phyloP scores from a whole-genome alignment of 2,888 invertebrate genomes.

The Diloba caeruleocephala region DNA sequence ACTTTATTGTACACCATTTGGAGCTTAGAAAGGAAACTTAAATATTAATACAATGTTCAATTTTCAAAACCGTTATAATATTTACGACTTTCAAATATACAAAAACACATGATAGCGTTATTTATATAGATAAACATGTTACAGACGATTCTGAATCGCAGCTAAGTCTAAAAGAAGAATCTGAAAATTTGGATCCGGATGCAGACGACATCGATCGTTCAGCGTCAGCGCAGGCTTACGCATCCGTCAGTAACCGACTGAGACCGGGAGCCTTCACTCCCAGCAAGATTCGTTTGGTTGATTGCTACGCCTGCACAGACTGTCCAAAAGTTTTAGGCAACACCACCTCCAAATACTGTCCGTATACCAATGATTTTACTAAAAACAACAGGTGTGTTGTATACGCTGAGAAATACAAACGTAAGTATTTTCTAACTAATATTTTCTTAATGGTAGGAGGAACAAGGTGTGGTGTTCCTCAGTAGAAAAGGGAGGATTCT shows the following conservation, averaged over 20 bases:
- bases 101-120: too few species aligned
- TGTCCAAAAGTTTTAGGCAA: slow-evolving; percentile 62
- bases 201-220: slow-evolving; percentile 34
- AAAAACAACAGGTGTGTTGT: slow-evolving; percentile 70
- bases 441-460: too few species aligned
- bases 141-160: slow-evolving; percentile 38
- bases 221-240: slow-evolving; percentile 26
- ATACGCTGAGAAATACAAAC: slow-evolving; percentile 70
- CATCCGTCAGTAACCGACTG: slow-evolving; percentile 8
- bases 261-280: slow-evolving; percentile 3
- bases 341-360: slow-evolving; percentile 66
- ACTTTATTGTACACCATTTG: too few species aligned
- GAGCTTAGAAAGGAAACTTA: too few species aligned
- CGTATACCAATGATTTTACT: slow-evolving; percentile 54
- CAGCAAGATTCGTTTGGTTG: slow-evolving; percentile 24
- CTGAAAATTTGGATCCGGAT: slow-evolving; percentile 19
- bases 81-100: too few species aligned
- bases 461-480: too few species aligned
- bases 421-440: slow-evolving; percentile 60
- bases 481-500: too few species aligned
- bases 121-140: too few species aligned
- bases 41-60: too few species aligned
- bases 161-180: slow-evolving; percentile 24
- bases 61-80: too few species aligned
- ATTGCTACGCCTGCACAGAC: slow-evolving; percentile 72